A percentile compares a stretch with the other conserved stretches of the same genome.
Conservation (phyloP, 2,113 vertebrate species). For the Dasyurus viverrinus region DNA sequence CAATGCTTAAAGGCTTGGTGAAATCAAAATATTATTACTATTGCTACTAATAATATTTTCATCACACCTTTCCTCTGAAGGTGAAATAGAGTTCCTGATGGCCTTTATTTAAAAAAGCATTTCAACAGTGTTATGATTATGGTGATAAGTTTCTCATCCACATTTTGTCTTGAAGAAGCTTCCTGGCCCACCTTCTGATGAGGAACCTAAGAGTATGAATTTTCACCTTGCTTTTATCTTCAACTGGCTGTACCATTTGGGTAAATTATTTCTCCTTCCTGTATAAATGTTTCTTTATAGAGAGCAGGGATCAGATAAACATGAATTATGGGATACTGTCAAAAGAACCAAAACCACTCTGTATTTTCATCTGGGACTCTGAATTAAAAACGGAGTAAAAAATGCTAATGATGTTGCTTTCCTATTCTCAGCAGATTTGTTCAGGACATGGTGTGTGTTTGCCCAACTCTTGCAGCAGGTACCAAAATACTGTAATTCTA, state of each 20-base stretch:
- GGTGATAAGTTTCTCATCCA: neutral
- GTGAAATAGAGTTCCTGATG: slow-evolving; percentile 38
- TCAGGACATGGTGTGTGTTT: slow-evolving; percentile 23
- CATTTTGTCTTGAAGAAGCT: neutral
- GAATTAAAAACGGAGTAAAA: neutral
- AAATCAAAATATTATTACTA: slow-evolving; percentile 38
- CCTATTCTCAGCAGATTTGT: neutral
- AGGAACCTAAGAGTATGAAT: neutral
- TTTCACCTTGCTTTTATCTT: neutral
- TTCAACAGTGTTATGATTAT: neutral
- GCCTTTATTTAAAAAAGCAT: neutral
- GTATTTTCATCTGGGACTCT: neutral
- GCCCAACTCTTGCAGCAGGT: neutral
- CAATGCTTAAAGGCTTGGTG: slow-evolving; percentile 51
- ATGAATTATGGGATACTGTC: neutral
- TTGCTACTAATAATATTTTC: slow-evolving; percentile 40
- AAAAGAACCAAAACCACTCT: neutral
- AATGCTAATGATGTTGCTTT: neutral
- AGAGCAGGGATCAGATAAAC: neutral
- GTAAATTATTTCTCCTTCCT: slow-evolving; percentile 16
- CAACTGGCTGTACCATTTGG: neutral
- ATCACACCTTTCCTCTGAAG: slow-evolving; percentile 32
- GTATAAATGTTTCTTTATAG: neutral
- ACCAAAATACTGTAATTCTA: neutral
- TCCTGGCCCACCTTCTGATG: neutral